Base-by-base conservation (phyloP, 1,140 invertebrate genomes). In the Drosophila eugracilis region DNA sequence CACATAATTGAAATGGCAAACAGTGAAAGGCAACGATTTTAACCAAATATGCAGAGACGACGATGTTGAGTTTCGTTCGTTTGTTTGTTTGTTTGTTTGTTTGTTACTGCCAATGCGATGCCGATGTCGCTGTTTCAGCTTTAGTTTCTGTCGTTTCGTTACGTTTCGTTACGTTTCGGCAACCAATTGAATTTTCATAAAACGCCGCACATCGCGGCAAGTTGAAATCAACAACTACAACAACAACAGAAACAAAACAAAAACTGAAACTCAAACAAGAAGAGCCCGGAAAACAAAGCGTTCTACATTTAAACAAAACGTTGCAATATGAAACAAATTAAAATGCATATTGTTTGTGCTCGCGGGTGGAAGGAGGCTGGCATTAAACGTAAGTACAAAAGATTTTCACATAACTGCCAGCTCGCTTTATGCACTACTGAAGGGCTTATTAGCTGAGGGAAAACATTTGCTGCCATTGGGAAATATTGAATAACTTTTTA, bases 1-100 rank as follows among this genome's bases (percentile, higher is more conserved):
- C 78, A 88, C 83, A 86, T 86, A 86, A 86, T 86, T 86, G 83
- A 86, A 86, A 88, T 86, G 77, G 83, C 83, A 88, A 86, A 86
- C 83, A 86, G 83, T 88, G 83, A 88, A 83, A 88, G 78, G 83
- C 83, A 75, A 78, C 78, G 83, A 86, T 86, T 86, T 86, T 69
- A 75, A 62, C 83, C 77, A 88, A 86, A 86, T 86, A 75, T 83
- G 57, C 83, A 75, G 78, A 75, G 74, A 77, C 37, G 52, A 9
- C 14, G 36, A 41, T 24, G 47, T 24, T 48, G 42, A 36, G n/a
- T 30, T 30, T 10, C 28, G 30, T 12, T 32, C 12, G 9, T 4
- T 9, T 12, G 12, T 32, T 4, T 12, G 30, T 32, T 3, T 0
- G 26, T 3, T 36, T 39, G 47, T 59, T 73, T 59, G 52, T 53